Evolutionary conservation across 2,113 vertebrate genomes (phyloP).

Genomic region (Ailuropoda melanoleuca): DNA sequence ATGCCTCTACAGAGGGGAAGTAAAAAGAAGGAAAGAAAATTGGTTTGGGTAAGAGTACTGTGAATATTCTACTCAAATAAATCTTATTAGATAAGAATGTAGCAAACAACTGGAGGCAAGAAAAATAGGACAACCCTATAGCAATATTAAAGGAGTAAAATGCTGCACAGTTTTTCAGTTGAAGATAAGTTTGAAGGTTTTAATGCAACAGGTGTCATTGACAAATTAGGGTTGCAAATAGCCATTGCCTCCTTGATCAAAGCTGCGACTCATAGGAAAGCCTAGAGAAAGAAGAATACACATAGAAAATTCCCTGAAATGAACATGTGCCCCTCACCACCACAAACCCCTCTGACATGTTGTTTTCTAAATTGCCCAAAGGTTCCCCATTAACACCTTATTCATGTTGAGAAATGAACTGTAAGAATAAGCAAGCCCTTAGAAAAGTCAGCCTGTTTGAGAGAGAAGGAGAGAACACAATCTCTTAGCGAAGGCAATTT

Average conservation of each 20-base stretch:
- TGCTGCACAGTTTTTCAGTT: background rate
- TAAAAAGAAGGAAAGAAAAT: background rate
- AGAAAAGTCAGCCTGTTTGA: background rate
- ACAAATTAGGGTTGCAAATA: background rate
- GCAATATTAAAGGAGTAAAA: background rate
- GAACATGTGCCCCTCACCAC: background rate
- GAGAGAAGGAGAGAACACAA: background rate
- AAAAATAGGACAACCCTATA: rapidly evolving
- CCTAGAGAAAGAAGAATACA: background rate
- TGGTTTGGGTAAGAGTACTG: background rate
- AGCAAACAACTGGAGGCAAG: background rate
- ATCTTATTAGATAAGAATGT: background rate
- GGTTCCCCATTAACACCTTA: background rate
- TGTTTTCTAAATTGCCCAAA: background rate
- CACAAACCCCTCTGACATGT: background rate
- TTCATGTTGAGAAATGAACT: background rate
- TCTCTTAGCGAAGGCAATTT: background rate
- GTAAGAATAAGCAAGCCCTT: background rate
- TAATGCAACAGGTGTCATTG: background rate
- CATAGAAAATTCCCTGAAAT: background rate
- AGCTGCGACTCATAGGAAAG: background rate
- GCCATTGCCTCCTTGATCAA: background rate
- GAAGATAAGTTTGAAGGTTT: background rate
- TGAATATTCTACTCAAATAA: background rate
- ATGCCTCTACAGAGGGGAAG: background rate